Base-by-base conservation (phyloP, 2,888 invertebrate genomes). In the Acleris emargana region DNA sequence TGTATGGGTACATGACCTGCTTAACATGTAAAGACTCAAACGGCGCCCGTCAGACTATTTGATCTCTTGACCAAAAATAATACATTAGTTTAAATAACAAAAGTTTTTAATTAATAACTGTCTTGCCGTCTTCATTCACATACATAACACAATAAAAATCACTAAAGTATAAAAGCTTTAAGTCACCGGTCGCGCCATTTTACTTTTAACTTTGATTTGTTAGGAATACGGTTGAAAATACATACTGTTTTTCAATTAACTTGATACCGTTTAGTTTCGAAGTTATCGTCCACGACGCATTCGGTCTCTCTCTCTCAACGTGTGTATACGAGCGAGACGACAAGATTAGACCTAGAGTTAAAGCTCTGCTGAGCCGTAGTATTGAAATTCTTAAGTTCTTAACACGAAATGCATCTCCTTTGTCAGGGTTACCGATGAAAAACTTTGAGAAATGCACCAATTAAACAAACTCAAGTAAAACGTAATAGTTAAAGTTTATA, bases 21-120 rank as follows among this genome's bases (percentile, higher is more conserved):
- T 45, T 45, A 45, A 45, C 17, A 7, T 45, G 16, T 17, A 45
- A 45, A 45, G 45, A 17, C 16, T 13, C 5, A 45, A 16, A 45
- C 5, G 17, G 17, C n/a, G 43, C 17, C 49, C 18, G 49, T 49
- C 49, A 49, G 49, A 18, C 16, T 5, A 7, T 22, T 32, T 42
- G 38, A 54, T 20, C 22, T n/a, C 32, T 42, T 53, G 42, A 42
- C 38, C 42, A 53, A 42, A 52, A 42, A 42, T 38, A 42, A 54
- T 38, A 38, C 38, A 38, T 16, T 16, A 54, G 18, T 7, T 32
- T 32, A 20, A 42, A 13, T 42, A 53, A 54, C 42, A 54, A 54
- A 54, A 42, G 42, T 42, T n/a, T 54, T 54, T 54, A 54, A 54
- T 54, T 54, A 42, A 54, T 54, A 53, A 38, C 53, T 54, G 54